Conservation (phyloP, 2,797 vertebrate genomes). For the Eulemur albifrons region DNA sequence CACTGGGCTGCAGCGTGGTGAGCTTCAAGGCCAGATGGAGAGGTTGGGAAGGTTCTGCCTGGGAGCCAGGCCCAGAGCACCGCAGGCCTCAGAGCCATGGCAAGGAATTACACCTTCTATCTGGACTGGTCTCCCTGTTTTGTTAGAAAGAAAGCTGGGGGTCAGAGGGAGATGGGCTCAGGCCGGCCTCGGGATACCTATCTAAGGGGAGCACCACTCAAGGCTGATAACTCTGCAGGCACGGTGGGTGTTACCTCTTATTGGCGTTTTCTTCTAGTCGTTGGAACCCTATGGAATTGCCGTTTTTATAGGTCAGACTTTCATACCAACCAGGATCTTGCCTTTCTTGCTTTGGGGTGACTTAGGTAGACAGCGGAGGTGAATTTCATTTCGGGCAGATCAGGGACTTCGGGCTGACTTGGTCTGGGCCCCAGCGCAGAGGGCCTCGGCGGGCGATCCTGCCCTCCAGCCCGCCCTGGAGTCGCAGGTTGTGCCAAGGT, state of each 20-base stretch:
- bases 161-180: no score
- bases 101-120: not conserved
- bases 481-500: not conserved
- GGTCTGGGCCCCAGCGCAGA: not conserved
- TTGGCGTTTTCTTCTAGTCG: not conserved
- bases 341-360: not conserved
- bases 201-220: no score
- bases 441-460: not conserved
- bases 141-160: not conserved
- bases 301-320: not conserved
- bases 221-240: fast-evolving
- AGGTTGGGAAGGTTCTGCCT: not conserved
- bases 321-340: not conserved
- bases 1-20: fast-evolving
- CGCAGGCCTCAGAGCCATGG: fast-evolving
- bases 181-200: not conserved
- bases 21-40: fast-evolving
- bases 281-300: not conserved
- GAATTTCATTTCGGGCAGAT: not conserved
- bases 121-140: not conserved
- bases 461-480: fast-evolving
- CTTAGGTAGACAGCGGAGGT: no score
- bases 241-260: fast-evolving
- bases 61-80: not conserved
- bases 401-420: no score